These are phyloP conservation scores for Caenorhabditis inopinata DNA, from an alignment of 1,140 invertebrate genomes.

Conservation along the genomic window DNA sequence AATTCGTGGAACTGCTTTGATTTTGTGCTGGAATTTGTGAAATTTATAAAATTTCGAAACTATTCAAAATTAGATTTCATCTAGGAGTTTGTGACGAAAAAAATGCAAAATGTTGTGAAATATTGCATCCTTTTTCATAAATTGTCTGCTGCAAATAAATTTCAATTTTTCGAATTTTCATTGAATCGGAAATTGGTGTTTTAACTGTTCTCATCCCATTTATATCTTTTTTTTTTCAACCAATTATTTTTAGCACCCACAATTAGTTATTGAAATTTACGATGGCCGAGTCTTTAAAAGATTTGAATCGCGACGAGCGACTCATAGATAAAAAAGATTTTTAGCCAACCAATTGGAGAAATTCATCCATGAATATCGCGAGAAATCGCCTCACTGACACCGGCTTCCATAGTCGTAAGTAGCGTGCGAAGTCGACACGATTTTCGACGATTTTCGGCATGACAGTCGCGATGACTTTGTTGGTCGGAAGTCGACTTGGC, in stretches of 20 bases:
- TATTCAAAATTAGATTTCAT: constrained; percentile 15
- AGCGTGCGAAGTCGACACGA: too few relatives aligned
- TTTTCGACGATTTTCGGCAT: too few relatives aligned
- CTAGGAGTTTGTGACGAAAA: constrained; percentile 8
- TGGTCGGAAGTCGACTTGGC: too few relatives aligned
- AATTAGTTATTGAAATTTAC: too few relatives aligned
- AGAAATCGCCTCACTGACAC: too few relatives aligned
- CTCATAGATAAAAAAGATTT: neutral
- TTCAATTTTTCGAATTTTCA: neutral
- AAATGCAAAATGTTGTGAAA: constrained; percentile 19
- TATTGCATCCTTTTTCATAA: constrained; percentile 26
- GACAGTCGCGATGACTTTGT: too few relatives aligned
- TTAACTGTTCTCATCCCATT: neutral
- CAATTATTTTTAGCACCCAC: too few relatives aligned
- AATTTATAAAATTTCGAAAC: constrained; percentile 2
- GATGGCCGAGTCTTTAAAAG: constrained; percentile 35
- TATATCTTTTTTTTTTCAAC: neutral
- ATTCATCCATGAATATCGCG: constrained; percentile 41
- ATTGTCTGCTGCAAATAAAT: neutral
- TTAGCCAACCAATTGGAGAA: constrained; percentile 36
- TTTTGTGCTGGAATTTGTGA: constrained; percentile 38
- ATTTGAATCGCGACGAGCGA: neutral
- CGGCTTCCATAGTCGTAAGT: too few relatives aligned
- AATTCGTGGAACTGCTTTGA: constrained; percentile 42
- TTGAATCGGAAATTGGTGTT: neutral